Base-by-base conservation (phyloP, 2,888 invertebrate species). In the Pristionchus maxplancki region DNA sequence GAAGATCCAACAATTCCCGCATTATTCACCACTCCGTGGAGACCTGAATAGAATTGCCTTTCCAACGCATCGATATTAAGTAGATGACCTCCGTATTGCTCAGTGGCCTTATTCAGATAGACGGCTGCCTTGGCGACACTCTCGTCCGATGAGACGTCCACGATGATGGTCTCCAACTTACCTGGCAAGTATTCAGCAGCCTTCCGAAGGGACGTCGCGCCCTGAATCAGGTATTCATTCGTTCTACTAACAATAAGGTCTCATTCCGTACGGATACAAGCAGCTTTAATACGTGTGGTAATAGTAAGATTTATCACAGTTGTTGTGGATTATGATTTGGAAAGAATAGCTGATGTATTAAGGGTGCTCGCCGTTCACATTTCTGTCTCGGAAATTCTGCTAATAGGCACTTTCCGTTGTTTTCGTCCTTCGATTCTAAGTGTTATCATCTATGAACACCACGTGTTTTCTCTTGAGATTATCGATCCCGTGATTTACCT, bases 11-110 rank as follows among this genome's bases (percentile, higher is more conserved):
- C 92, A 50, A 93, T 92, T 88, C 94, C 94, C 5, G 94, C 94
- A 83, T 94, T 94, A 89, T 94, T 94, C 40, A 94, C 93, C 20
- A 94, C 87, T 13, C 91, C 93, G 88, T 94, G 91, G 24, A 94
- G 90, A 31, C 94, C 93, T 91, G 24, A 44, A 87, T 24, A 0
- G 6, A 48, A 28, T 78, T 34, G 1, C 44, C 24, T 6, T 28
- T 48, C 31, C 53, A 24, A 28, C 28, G 8, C 24, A 8, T 74
- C 67, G 20, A 8, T 17, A 24, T 74, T 13, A 87, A 31, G 50
- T 37, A 40, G 34, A 20, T 40, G 34, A 91, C 92, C 91, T 89
- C 91, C 91, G 88, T 90, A 90, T 50, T 89, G 58, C 24, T 89
- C 83, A 37, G 89, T 83, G 28, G 89, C 89, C 62, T 91, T 89